phyloP scores from a whole-genome alignment of 92 coral and sea anemone genomes.

The Actinernus sp. region DNA sequence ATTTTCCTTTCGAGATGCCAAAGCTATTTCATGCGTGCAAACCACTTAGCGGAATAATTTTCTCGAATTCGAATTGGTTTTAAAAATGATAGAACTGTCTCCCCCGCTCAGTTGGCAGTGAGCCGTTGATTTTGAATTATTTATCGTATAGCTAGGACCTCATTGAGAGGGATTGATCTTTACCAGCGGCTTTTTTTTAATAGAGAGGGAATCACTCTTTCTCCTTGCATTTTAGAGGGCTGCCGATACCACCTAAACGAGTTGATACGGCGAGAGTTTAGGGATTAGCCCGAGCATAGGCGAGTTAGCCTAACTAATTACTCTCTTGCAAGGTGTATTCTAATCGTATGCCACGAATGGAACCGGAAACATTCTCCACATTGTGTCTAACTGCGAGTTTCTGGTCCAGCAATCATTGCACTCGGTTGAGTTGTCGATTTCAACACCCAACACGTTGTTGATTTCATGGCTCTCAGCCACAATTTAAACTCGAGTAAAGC shows the following conservation, averaged over 20 bases:
- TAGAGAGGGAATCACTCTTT: no score
- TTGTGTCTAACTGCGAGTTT: slow-evolving; percentile 57
- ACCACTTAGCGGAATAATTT: slow-evolving; percentile 25
- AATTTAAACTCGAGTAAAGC: no score
- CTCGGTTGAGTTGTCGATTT: neutral
- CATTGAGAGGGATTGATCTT: neutral
- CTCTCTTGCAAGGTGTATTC: slow-evolving; percentile 79
- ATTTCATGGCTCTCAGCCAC: no score
- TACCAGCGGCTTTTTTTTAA: neutral
- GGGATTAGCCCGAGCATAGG: neutral
- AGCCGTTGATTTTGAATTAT: slow-evolving; percentile 67
- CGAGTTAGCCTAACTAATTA: slow-evolving; percentile 26
- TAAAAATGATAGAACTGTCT: slow-evolving; percentile 1
- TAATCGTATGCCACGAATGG: slow-evolving; percentile 42
- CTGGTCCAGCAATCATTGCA: neutral
- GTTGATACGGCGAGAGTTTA: no score
- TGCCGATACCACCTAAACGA: no score
- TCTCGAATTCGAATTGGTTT: slow-evolving; percentile 18
- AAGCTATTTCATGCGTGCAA: slow-evolving; percentile 53
- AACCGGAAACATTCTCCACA: slow-evolving; percentile 43
- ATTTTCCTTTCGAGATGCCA: neutral
- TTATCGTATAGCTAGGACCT: slow-evolving; percentile 19
- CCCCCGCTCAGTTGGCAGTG: neutral
- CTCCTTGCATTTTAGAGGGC: no score
- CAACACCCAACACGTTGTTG: neutral